These are phyloP conservation scores for Drosophila mayri DNA, from an alignment of 1,140 invertebrate species.

Conservation along the genomic window DNA sequence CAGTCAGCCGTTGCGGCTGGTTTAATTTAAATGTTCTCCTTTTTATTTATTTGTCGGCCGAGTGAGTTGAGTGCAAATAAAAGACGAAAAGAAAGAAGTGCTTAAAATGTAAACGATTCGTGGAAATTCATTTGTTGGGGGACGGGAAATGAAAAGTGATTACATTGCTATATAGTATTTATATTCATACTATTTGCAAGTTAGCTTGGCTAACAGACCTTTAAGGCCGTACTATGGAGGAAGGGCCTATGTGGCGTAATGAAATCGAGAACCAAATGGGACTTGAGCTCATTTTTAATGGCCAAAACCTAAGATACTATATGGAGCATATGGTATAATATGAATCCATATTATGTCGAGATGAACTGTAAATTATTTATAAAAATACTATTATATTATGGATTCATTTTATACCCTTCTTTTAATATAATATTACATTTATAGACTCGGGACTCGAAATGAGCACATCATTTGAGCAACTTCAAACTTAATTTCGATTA, in stretches of 20 bases:
- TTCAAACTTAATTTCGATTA: neutral
- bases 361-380: neutral
- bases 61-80: conserved; percentile 56
- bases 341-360: neutral
- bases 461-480: neutral
- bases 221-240: neutral
- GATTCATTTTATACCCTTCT: neutral
- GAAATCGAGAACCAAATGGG: neutral
- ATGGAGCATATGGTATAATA: too few relatives aligned
- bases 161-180: neutral
- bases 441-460: too few relatives aligned
- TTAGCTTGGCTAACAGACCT: neutral
- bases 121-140: neutral
- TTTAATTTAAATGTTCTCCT: conserved; percentile 65
- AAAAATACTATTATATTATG: neutral
- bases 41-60: conserved; percentile 52
- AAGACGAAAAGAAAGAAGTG: conserved; percentile 63
- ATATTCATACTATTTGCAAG: too few relatives aligned
- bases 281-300: neutral
- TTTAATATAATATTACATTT: neutral
- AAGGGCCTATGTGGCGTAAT: too few relatives aligned
- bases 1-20: conserved; percentile 8
- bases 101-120: conserved; percentile 27
- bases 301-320: too few relatives aligned
- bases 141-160: neutral